Evolutionary conservation across 2,888 invertebrate species (phyloP).

Genomic region (Zhengitettix transpicula): DNA sequence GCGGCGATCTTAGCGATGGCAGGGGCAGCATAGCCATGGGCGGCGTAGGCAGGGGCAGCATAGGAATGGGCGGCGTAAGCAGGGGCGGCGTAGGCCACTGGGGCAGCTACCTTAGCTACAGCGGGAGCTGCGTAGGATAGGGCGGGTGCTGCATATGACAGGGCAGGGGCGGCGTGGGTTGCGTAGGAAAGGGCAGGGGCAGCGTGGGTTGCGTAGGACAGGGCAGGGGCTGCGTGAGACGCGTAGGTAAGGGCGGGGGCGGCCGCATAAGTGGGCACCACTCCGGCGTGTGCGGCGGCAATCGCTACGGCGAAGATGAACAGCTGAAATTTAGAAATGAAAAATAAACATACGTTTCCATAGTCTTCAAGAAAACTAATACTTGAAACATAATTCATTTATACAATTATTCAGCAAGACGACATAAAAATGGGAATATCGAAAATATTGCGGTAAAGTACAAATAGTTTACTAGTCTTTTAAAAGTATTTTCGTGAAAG

Average conservation of each 20-base stretch:
- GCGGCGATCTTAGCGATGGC: background rate
- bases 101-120: background rate
- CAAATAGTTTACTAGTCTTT: too few relatives aligned
- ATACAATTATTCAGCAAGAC: too few relatives aligned
- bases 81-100: background rate
- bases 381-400: too few relatives aligned
- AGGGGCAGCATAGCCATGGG: background rate
- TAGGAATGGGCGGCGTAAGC: background rate
- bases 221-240: background rate
- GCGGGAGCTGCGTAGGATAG: background rate
- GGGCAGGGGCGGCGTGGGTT: background rate
- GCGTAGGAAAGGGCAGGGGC: background rate
- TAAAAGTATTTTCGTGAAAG: too few relatives aligned
- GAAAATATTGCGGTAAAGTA: too few relatives aligned
- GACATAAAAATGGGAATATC: too few relatives aligned
- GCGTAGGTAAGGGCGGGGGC: background rate
- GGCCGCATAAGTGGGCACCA: background rate
- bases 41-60: background rate
- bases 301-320: slow-evolving; percentile 2
- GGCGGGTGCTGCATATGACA: background rate
- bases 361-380: too few relatives aligned
- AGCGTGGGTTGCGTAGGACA: background rate
- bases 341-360: too few relatives aligned
- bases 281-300: slow-evolving; percentile 1
- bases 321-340: background rate